These are phyloP conservation scores for Cerceris ruficornis DNA, from an alignment of 2,888 invertebrate genomes.

Conservation along the genomic window DNA sequence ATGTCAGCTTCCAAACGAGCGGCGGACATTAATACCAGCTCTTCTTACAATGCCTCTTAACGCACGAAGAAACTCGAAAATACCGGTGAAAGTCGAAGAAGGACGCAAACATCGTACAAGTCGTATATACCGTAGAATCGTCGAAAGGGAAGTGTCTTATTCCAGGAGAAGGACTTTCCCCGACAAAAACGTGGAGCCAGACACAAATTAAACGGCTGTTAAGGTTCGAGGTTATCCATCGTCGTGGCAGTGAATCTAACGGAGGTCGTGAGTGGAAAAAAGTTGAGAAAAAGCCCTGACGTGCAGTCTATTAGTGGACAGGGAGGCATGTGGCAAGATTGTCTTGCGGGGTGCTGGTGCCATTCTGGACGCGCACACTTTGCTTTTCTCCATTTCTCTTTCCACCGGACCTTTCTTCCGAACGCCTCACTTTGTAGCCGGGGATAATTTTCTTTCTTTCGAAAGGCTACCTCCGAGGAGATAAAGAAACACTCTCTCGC, in stretches of 20 bases:
- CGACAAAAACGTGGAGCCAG: constrained; percentile 66
- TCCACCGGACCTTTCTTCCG: constrained; percentile 34
- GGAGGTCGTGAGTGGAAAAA: constrained; percentile 28
- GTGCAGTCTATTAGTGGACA: constrained; percentile 65
- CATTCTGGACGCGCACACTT: constrained; percentile 47
- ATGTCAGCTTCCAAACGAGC: constrained; percentile 34
- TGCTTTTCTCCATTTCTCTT: constrained; percentile 52
- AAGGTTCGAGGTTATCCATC: constrained; percentile 67
- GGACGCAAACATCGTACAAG: constrained; percentile 10
- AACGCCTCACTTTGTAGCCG: constrained; percentile 51
- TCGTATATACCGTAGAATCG: not conserved
- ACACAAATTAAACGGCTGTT: constrained; percentile 72
- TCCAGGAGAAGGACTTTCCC: constrained; percentile 41
- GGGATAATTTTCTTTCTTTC: constrained; percentile 54
- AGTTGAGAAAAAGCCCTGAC: constrained; percentile 62
- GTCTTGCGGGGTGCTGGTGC: constrained; percentile 56
- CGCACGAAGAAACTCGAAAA: constrained; percentile 52
- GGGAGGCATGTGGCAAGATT: constrained; percentile 64
- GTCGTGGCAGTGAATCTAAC: constrained; percentile 64
- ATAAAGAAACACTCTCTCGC: constrained; percentile 52
- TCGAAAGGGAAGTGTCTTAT: constrained; percentile 35
- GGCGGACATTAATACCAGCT: constrained; percentile 33
- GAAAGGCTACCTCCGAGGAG: constrained; percentile 18
- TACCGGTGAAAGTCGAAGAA: constrained; percentile 43
- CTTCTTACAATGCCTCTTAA: constrained; percentile 12